These are phyloP conservation scores for Coendou prehensilis DNA, from an alignment of 2,797 vertebrate species.

Conservation along the genomic window DNA sequence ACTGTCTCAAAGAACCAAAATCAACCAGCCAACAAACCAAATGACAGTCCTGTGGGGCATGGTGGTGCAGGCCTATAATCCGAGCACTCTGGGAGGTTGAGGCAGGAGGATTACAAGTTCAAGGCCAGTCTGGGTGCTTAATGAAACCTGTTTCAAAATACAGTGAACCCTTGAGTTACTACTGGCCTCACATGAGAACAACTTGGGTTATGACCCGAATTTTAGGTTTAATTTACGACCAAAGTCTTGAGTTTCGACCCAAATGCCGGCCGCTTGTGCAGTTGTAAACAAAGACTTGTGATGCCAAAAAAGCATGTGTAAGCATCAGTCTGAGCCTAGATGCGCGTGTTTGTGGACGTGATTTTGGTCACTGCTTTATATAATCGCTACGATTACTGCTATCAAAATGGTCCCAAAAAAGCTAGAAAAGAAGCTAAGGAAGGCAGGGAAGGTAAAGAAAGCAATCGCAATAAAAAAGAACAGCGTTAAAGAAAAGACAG, in stretches of 20 bases:
- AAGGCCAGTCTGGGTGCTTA: background rate
- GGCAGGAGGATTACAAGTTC: background rate
- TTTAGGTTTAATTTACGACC: background rate
- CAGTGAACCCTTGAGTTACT: background rate
- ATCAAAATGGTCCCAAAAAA: background rate
- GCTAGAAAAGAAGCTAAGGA: background rate
- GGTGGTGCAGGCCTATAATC: background rate
- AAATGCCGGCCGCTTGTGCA: background rate
- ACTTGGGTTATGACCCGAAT: background rate
- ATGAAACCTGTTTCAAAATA: background rate
- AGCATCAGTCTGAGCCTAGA: background rate
- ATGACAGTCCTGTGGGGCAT: background rate
- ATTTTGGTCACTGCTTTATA: background rate
- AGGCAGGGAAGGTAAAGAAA: background rate
- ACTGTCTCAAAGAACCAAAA: background rate
- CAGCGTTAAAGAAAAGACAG: background rate
- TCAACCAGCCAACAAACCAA: background rate
- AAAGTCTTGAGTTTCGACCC: background rate
- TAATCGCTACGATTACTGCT: background rate
- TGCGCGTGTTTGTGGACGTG: background rate
- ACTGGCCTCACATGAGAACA: background rate
- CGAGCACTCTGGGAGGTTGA: background rate
- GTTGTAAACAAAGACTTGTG: background rate
- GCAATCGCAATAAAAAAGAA: background rate
- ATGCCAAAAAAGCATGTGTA: background rate